Percentiles rank a stretch among this genome's conserved stretches.
Conservation (phyloP, 2,113 vertebrate genomes). For the Labrus mixtus region DNA sequence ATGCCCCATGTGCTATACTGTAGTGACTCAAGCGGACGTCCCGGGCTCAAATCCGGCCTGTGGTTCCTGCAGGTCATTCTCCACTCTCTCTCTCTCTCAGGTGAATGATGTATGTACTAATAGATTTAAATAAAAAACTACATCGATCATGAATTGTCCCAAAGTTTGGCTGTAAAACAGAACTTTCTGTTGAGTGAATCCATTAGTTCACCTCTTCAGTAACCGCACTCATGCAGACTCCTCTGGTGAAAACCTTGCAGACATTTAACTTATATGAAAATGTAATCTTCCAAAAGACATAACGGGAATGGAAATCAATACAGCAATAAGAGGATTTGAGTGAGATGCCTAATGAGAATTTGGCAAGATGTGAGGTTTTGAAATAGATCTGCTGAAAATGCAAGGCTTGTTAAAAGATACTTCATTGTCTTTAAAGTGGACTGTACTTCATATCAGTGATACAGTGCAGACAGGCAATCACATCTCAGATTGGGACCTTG, state of each 20-base stretch:
- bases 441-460: conserved; percentile 32
- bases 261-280: conserved; percentile 79
- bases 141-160: not conserved
- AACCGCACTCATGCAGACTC: not conserved
- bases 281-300: conserved; percentile 76
- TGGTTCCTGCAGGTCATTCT: no score
- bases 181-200: conserved; percentile 22
- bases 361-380: conserved; percentile 60
- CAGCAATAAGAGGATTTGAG: conserved; percentile 66
- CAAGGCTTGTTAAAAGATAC: conserved; percentile 45
- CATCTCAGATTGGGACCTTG: conserved; percentile 13
- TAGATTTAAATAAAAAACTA: conserved; percentile 10
- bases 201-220: conserved; percentile 6
- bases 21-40: no score
- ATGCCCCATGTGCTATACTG: no score
- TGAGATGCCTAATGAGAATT: conserved; percentile 68
- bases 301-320: conserved; percentile 76
- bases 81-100: not conserved
- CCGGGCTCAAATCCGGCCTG: no score
- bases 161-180: not conserved
- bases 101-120: not conserved
- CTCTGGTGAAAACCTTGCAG: conserved; percentile 38
- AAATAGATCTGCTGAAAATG: conserved; percentile 75
- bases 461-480: not conserved
- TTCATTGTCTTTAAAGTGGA: conserved; percentile 35